Evolutionary conservation across 2,888 invertebrate species (phyloP), one percentile per base, ranked within the genome.

Genomic region (Macrosoma leucophasiata): DNA sequence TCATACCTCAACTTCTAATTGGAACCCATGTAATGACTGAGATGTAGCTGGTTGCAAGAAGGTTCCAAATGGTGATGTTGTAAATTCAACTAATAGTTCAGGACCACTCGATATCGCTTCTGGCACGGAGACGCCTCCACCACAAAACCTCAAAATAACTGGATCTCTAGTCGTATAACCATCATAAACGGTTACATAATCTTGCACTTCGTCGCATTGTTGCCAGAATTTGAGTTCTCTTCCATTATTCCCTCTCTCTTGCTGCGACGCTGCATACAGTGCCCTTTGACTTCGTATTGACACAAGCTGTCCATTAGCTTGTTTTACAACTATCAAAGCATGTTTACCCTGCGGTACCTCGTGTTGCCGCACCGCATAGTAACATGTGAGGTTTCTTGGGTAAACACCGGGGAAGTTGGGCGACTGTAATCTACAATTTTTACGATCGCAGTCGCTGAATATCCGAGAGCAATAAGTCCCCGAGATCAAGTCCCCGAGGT

Each of bases 371-470:
- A 96, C 93, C 24, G 96, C 94, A 71, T 94, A 97, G 81, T 96
- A 95, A 71, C 97, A 97, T 42, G 96, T 95, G 58, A 97, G 89
- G 76, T 96, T 96, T 50, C 96, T 88, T 3, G 96, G 96, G 78
- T 97, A 97, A 51, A 96, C 90, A 52, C 95, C 96, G 14, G 96
- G 96, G 78, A 93, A 96, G 85, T 95, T 95, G 28, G 96, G 95
- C 27, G 95, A 95, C 76, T 96, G 96, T 59, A 96, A 87, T 61
- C 94, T 90, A 82, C 96, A 96, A 56, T 90, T 89, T 84, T 93
- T 93, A 78, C 90, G 91, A 86, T 95, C 94, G 79, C 96, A 96
- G 81, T 95, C 94, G 74, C 93, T 94, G 86, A 94, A 95, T 74
- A 95, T 94, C 51, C 95, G 88, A 40, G 95, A 95, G 84, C 96